Conservation (phyloP, 2,797 vertebrate species). For the Sebastes iracundus region DNA sequence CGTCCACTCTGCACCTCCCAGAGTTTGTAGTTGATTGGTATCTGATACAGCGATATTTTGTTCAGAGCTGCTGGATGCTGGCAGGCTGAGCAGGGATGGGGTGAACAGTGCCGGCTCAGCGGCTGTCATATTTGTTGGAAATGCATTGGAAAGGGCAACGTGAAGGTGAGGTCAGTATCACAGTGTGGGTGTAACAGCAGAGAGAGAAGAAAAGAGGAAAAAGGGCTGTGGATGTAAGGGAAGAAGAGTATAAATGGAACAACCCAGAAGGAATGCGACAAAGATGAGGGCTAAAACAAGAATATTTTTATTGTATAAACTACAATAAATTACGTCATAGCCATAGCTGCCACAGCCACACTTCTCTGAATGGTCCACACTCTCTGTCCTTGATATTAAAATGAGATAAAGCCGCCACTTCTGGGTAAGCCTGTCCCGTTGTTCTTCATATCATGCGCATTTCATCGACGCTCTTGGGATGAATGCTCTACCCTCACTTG, state of each 20-base stretch:
- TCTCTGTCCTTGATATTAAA: slow-evolving; percentile 34
- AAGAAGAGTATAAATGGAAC: not conserved
- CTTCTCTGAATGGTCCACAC: not conserved
- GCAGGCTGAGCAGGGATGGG: slow-evolving; percentile 17
- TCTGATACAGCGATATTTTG: slow-evolving; percentile 27
- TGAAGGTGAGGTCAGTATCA: slow-evolving; percentile 31
- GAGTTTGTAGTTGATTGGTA: slow-evolving; percentile 15
- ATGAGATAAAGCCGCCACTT: slow-evolving; percentile 20
- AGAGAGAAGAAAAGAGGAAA: not conserved
- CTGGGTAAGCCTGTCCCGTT: not conserved
- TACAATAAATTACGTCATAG: not conserved
- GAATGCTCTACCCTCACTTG: slow-evolving; percentile 15
- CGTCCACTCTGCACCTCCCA: not conserved
- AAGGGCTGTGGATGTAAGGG: not conserved
- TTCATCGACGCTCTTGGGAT: slow-evolving; percentile 17
- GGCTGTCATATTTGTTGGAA: slow-evolving; percentile 34
- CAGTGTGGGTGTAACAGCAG: not conserved
- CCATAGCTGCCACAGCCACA: not conserved
- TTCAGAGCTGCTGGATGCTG: not conserved
- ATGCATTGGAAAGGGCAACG: slow-evolving; percentile 11
- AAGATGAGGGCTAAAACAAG: not conserved
- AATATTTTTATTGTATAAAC: not conserved
- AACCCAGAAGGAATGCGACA: not conserved
- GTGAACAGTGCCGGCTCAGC: slow-evolving; percentile 33
- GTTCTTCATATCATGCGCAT: slow-evolving; percentile 20